Conservation (phyloP, 1,140 invertebrate species). For the Neuroterus valhalla region DNA sequence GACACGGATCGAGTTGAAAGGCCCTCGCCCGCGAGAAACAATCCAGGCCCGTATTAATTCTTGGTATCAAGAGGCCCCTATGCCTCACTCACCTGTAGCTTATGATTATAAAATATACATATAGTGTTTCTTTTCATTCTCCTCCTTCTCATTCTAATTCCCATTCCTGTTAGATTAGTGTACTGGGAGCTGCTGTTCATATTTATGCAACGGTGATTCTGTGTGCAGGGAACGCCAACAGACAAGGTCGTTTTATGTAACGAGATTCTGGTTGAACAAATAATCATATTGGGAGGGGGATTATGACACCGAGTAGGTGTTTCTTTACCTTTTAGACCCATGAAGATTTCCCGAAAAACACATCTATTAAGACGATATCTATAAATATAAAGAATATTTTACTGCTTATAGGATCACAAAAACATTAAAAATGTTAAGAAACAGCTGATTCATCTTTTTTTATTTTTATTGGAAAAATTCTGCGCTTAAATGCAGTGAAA, state of each 20-base stretch:
- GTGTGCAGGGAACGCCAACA: background rate
- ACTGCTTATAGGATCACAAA: too few species aligned
- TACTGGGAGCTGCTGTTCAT: background rate
- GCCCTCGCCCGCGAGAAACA: slow-evolving; percentile 59
- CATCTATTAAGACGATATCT: too few species aligned
- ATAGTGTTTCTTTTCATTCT: too few species aligned
- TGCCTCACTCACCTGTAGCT: background rate
- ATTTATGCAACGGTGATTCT: background rate
- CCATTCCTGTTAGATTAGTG: background rate
- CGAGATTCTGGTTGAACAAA: background rate
- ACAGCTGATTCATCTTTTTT: too few species aligned
- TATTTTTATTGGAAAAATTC: too few species aligned
- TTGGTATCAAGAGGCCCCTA: slow-evolving; percentile 8
- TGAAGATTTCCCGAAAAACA: background rate
- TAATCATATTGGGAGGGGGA: background rate
- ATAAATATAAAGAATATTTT: too few species aligned
- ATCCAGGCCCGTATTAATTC: slow-evolving; percentile 52
- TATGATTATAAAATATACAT: too few species aligned
- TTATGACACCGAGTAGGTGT: background rate
- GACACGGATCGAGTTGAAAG: slow-evolving; percentile 62
- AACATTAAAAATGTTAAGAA: too few species aligned
- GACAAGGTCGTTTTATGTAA: slow-evolving; percentile 17
- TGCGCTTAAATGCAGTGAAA: too few species aligned
- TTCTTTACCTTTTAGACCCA: background rate
- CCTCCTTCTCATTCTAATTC: background rate